Evolutionary conservation across 1,140 invertebrate genomes (phyloP), one percentile per base, ranked within the genome.

Genomic region (Cecropterus lyciades): DNA sequence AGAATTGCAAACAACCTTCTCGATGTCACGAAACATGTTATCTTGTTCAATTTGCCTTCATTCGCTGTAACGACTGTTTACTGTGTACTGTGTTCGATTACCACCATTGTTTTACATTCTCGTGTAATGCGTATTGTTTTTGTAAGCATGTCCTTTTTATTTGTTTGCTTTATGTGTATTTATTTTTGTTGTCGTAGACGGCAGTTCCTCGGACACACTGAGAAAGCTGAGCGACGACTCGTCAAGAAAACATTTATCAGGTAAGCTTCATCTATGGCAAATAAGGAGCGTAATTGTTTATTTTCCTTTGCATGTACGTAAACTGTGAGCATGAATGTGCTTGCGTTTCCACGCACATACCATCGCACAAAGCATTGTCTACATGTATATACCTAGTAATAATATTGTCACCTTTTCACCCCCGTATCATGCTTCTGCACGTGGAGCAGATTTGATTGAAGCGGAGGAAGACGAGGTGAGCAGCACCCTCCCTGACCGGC

Each of bases 241-340:
- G 55, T 92, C 91, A 64, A 82, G 91, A 89, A 93, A 93, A 87
- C 89, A 91, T 78, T 84, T 93, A 71, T 92, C 92, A 85, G 92
- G 92, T 93, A 71, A 83, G 91, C 84, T 69, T 69, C 53, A 63
- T 70, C 51, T 60, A 62, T 63, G 20, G 65, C 60, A 70, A 27
- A 13, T 7, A 63, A 16, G 30, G 14, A 51, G 37, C 20, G 60
- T n/a, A 37, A 63, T 42, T n/a, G 33, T 63, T 49, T 63, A 37
- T 60, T 43, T 57, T 51, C 37, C 11, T 62, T 66, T 60, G 72
- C 77, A 80, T 75, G 77, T 65, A 67, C 67, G 72, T 60, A 65
- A 69, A 56, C 42, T 49, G 64, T 67, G 24, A 70, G 77, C 75
- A 80, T 80, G 77, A 65, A 63, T 69, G 53, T 76, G 69, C 65